Evolutionary conservation across 2,113 vertebrate genomes (phyloP), one percentile per base, ranked within the genome.

Genomic region (Gallinago media): DNA sequence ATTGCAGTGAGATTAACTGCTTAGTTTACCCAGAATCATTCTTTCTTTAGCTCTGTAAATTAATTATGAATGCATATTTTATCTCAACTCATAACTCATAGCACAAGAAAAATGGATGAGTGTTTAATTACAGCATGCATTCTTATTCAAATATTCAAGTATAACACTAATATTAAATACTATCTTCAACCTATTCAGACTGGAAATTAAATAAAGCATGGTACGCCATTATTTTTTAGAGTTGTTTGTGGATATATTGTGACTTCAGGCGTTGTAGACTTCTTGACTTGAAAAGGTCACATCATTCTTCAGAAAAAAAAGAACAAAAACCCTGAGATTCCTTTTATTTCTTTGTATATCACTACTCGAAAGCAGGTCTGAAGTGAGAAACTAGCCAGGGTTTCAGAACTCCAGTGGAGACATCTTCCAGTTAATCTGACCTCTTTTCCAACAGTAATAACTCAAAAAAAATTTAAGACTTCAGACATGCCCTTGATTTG

Each of bases 371-470:
- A 96, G 75, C 68, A 88, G 63, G 72, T 81, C 90, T 96, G 88
- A 91, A 96, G 94, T 81, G 90, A 96, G 94, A 96, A 96, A 80
- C 50, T 40, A 90, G 65, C 72, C 11, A 29, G 73, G 68, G 78
- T 83, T 95, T 95, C 96, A 96, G 88, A 88, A 81, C 90, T 96
- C 83, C 92, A 93, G 68, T 96, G 68, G 88, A 95, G 90, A 88
- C 52, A 81, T 92, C 91, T 88, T 95, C 90, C 88, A 91, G 79
- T 21, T 97, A 94, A 95, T 96, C 75, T 96, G 96, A 97, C 92
- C 95, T 97, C 90, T 92, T 91, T 90, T 88, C 91, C 79, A 85
- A 68, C 61, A 93, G 68, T 84, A 96, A 89, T 89, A 94, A 93
- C 83, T 92, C 29, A 88, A 80, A 95, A 88, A 88, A 92, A 92